These are phyloP conservation scores for Synergus umbraculus DNA, from an alignment of 2,888 invertebrate genomes.

Conservation along the genomic window DNA sequence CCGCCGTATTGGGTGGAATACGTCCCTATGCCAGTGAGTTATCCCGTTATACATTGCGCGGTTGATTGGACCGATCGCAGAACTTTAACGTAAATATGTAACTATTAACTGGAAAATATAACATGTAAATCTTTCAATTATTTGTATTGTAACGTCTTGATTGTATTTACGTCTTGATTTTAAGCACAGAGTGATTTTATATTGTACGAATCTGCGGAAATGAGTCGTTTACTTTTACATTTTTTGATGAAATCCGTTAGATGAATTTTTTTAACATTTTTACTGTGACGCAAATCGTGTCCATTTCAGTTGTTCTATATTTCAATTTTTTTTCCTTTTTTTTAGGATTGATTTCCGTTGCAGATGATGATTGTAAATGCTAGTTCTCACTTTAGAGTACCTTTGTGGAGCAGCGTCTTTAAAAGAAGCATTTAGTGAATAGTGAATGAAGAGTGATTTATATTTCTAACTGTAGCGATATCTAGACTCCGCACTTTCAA, in stretches of 20 bases:
- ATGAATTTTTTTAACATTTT: background rate
- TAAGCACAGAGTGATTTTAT: background rate
- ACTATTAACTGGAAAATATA: background rate
- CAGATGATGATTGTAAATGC: conserved; percentile 15
- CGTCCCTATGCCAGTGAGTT: conserved; percentile 57
- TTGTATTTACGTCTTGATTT: background rate
- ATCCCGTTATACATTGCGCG: conserved; percentile 58
- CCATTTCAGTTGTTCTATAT: background rate
- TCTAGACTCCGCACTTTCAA: conserved; percentile 26
- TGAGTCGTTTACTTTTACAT: background rate
- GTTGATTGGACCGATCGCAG: conserved; percentile 41
- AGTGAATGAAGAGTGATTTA: conserved; percentile 39
- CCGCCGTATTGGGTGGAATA: conserved; percentile 61
- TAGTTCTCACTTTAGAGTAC: conserved; percentile 16
- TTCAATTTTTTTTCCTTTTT: background rate
- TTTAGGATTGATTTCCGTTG: conserved; percentile 18
- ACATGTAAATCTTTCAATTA: background rate
- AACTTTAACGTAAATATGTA: conserved; percentile 32
- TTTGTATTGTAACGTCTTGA: background rate
- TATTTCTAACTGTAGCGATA: conserved; percentile 37
- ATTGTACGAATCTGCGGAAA: conserved; percentile 19
- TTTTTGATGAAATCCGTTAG: background rate
- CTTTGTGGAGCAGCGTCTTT: background rate
- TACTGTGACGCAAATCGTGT: background rate
- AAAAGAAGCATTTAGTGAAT: conserved; percentile 17